Evolutionary conservation across 2,797 vertebrate genomes (phyloP).

Genomic region (Linurgus olivaceus): DNA sequence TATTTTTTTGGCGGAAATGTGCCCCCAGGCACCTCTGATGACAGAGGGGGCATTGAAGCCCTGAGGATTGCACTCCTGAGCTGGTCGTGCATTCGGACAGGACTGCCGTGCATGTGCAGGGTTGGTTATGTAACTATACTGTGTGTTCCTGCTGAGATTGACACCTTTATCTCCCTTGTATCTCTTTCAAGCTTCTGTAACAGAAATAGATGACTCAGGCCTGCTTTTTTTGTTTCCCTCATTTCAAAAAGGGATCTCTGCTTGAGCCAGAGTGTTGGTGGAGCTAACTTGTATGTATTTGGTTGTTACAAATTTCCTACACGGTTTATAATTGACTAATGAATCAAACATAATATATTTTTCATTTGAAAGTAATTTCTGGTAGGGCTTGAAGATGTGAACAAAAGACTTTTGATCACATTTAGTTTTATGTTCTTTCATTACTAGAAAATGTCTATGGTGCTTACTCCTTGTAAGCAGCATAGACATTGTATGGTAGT

Average conservation of each 20-base stretch:
- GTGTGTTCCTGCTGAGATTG: not conserved
- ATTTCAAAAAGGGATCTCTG: not conserved
- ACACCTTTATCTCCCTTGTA: not conserved
- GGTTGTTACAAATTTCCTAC: not conserved
- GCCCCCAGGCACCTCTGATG: not conserved
- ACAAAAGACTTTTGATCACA: not conserved
- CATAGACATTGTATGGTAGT: not conserved
- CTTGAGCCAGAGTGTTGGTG: not conserved
- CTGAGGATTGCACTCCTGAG: not conserved
- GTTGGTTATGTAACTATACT: not conserved
- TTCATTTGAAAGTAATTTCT: not conserved
- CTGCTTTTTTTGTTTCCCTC: not conserved
- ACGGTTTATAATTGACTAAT: not conserved
- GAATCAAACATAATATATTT: not conserved
- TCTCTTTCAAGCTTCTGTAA: not conserved
- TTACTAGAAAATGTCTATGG: not conserved
- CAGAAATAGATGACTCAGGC: not conserved
- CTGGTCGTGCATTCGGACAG: accelerated
- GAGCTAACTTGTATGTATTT: not conserved
- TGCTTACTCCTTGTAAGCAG: not conserved
- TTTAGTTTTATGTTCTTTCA: not conserved
- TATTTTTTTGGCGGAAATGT: not conserved
- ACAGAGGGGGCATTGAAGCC: accelerated
- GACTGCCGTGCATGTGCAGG: not conserved
- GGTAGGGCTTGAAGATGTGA: not conserved